Evolutionary conservation across 1,140 invertebrate species (phyloP).

Genomic region (Drosophila sturtevanti): DNA sequence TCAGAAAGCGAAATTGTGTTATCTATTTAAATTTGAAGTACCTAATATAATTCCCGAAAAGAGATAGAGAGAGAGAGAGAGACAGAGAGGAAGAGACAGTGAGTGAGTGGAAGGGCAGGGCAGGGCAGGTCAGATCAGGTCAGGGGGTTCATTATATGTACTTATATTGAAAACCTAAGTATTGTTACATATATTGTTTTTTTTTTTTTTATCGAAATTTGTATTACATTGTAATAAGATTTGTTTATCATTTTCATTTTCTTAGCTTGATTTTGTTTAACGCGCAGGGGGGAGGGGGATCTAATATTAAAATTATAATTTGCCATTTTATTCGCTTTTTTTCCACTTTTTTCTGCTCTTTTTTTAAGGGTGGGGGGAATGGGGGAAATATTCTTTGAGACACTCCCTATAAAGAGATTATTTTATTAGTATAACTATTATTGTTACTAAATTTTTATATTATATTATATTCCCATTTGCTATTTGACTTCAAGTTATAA

Average conservation of each 20-base stretch:
- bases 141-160: background rate
- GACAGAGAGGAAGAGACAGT: background rate
- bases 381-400: slow-evolving; percentile 1
- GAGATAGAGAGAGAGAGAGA: background rate
- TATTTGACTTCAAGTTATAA: slow-evolving; percentile 78
- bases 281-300: too few relatives aligned
- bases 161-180: slow-evolving; percentile 66
- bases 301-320: background rate
- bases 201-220: slow-evolving; percentile 32
- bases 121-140: too few relatives aligned
- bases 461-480: slow-evolving; percentile 16
- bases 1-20: slow-evolving; percentile 4
- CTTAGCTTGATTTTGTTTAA: too few relatives aligned
- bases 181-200: slow-evolving; percentile 11
- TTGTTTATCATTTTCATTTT: too few relatives aligned
- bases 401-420: background rate
- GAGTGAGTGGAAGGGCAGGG: background rate
- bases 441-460: slow-evolving; percentile 15
- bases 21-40: slow-evolving; percentile 42
- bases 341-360: background rate
- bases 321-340: background rate
- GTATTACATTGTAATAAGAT: slow-evolving; percentile 70
- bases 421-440: background rate
- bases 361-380: too few relatives aligned
- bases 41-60: slow-evolving; percentile 38